Evolutionary conservation across 1,140 invertebrate species (phyloP), one percentile per base, ranked within the genome.

Genomic region (Penaeus japonicus): DNA sequence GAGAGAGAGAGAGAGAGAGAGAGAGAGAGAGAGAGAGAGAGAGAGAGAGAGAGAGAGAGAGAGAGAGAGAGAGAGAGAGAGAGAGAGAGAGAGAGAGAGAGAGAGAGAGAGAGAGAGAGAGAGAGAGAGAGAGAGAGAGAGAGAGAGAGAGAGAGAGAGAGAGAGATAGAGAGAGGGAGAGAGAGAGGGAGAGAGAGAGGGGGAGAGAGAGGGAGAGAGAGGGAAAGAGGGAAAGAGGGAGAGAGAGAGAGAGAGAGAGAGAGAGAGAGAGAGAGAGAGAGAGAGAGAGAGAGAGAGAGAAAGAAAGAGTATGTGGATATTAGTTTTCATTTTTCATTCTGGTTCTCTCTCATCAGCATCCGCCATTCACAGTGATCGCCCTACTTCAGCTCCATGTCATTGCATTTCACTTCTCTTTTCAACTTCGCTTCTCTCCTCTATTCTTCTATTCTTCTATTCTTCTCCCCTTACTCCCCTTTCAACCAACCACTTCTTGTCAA

Each of bases 61-160:
- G n/a, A n/a, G 39, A 39, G 24, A 5, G 20, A 65, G 47, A 24
- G 79, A 30, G 32, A 55, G n/a, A 24, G 79, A 1, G 12, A 24
- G 77, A 18, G 32, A 5, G 77, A 2, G 35, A 18, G 30, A 35
- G 77, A 32, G 80, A 57, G 80, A 62, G 80, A 24, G 54, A 32
- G 80, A 20, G n/a, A 22, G 24, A 15, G 20, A 7, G n/a, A 57
- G 24, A 10, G 57, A 18, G 62, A n/a, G 57, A 18, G 81, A n/a
- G 47, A 30, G 65, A 12, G 62, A 62, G 62, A 39, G 20, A 22
- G 65, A n/a, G 32, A 3, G 57, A 82, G 53, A 1, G 15, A 24
- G 54, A 83, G 78, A 81, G 17, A 81, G 53, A 82, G 80, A 65
- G 81, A 83, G 81, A 20, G 24, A 62, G 55, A 35, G 55, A 62